A percentile compares a stretch with the other conserved stretches of the same genome.
These are phyloP conservation scores for Achatina immaculata DNA, from an alignment of 1,140 invertebrate genomes.

Conservation along the genomic window DNA sequence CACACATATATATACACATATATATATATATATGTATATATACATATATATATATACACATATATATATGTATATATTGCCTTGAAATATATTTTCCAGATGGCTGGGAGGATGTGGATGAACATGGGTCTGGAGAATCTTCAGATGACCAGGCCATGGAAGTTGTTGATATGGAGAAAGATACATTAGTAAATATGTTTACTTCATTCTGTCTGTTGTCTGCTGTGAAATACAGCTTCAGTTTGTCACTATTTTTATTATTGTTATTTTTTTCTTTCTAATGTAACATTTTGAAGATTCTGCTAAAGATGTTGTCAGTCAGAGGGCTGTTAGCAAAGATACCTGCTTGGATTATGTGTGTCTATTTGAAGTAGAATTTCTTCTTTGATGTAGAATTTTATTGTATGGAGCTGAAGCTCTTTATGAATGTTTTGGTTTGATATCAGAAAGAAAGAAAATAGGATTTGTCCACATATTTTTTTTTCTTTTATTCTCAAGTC, in stretches of 20 bases:
- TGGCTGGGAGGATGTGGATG: conserved; percentile 33
- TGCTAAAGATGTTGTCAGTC: too few species aligned
- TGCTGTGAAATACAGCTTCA: neutral
- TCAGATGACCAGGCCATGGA: conserved; percentile 24
- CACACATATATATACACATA: conserved; percentile 1
- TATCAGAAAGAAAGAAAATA: too few species aligned
- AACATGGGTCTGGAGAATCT: neutral
- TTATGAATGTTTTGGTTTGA: too few species aligned
- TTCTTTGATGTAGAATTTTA: too few species aligned
- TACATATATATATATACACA: conserved; percentile 8
- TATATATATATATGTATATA: conserved; percentile 17
- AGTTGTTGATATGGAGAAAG: neutral
- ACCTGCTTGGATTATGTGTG: too few species aligned
- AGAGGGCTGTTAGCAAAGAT: too few species aligned
- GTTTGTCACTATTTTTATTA: too few species aligned
- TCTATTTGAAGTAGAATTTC: too few species aligned
- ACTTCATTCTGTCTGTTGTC: neutral
- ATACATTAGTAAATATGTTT: neutral
- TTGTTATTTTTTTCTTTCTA: conserved; percentile 9
- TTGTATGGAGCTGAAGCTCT: too few species aligned
- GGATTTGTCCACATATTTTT: too few species aligned
- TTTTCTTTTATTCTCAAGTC: too few species aligned
- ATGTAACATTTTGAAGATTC: too few species aligned
- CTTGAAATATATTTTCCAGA: conserved; percentile 10
- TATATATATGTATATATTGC: conserved; percentile 6